Evolutionary conservation across 92 coral and sea anemone species (phyloP), one percentile per base, ranked within the genome.

Genomic region (Micromussa lordhowensis): DNA sequence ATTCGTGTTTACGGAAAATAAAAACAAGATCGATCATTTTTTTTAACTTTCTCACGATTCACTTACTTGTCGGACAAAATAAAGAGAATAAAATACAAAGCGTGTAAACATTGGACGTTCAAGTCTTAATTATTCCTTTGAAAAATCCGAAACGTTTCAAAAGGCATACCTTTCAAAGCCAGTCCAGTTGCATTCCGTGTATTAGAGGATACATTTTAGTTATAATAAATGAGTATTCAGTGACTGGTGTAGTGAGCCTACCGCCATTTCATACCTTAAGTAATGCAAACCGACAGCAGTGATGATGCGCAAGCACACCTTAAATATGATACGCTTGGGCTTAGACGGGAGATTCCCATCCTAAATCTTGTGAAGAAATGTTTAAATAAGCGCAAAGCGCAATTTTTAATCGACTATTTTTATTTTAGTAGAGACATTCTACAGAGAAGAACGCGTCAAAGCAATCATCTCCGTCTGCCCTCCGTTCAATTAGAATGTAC

Each of bases 221-320:
- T 4, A 40, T 40, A 10, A 40, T 40, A 40, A 6, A 40, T 7
- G 48, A 40, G 7, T 40, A 6, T 4, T 40, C 10, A 4, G 9
- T 4, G 48, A 6, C 8, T 7, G 48, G 8, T 61, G 5, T 61
- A 24, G 10, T 61, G 4, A 61, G 68, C 29, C 8, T 22, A 59
- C 26, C 66, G 26, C 66, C 26, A 19, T 59, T 59, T 19, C 9
- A 24, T 59, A 5, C 9, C 26, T 59, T 59, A 24, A 5, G 19
- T 19, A n/a, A 82, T 82, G 87, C 70, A 61, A 75, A 13, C 82
- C 35, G 31, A 85, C 57, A 88, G 72, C 75, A 88, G 88, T 55
- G 91, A 88, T 72, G 76, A 88, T 49, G 82, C 88, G 32, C 8
- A 82, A 81, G 88, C 49, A 15, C 3, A 82, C 17, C 87, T 88